Base-by-base conservation (phyloP, 2,113 vertebrate genomes). In the Steatornis caripensis region DNA sequence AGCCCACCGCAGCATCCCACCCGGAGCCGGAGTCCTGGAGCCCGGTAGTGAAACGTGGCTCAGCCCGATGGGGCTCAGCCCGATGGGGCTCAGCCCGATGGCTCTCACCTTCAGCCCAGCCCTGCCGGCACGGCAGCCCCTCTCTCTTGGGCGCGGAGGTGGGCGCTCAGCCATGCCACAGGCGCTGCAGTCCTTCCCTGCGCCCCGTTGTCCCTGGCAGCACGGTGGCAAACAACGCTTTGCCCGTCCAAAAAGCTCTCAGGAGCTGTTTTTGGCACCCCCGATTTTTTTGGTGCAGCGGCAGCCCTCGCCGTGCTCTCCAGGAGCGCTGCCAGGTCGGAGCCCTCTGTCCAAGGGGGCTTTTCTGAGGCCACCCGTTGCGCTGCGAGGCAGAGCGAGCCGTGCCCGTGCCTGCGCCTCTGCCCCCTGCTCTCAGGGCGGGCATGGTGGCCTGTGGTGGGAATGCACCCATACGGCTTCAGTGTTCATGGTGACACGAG, bases 31-130 rank as follows among this genome's bases (percentile, higher is more conserved):
- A 34, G 6, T 3, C 65, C 69, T 3, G 24, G 16, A 26, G 66
- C 54, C n/a, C 1, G 0, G 2, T 2, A 9, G n/a, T 4, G 23
- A 32, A 30, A 11, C 0, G 1, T 7, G 36, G 53, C 51, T 65
- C 20, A 45, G 32, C 48, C 29, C 2, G 0, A 15, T 0, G 62
- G 21, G 43, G 9, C 37, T 34, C 26, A 5, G 24, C 75, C 70
- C 6, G 5, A 23, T 10, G 58, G 13, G 39, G 10, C 62, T 34
- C 30, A n/a, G n/a, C n/a, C n/a, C n/a, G n/a, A n/a, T n/a, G n/a
- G n/a, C n/a, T n/a, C n/a, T n/a, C n/a, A n/a, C n/a, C n/a, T n/a
- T 2, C 2, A 23, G 27, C 26, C 41, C 41, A 34, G 23, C 62
- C 17, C 26, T 3, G 27, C 1, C 1, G 45, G 23, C 16, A 1